A percentile compares a stretch with the other conserved stretches of the same genome.
Evolutionary conservation across 2,888 invertebrate species (phyloP).

Genomic region (Druceiella hillmani): DNA sequence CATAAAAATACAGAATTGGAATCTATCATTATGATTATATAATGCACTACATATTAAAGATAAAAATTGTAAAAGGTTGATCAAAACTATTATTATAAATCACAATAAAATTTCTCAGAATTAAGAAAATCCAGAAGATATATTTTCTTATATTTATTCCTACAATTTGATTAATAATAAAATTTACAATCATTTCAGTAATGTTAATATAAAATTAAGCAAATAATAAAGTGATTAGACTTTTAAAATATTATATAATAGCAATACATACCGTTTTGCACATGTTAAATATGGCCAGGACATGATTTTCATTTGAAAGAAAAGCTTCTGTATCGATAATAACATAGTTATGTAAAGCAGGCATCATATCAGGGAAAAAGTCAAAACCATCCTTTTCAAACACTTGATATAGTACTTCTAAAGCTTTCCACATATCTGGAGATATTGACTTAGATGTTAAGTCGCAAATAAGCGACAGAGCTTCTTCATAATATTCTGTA

Average conservation of each 20-base stretch:
- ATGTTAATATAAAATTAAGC: no score
- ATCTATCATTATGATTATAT: no score
- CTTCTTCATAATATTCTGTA: slow-evolving; percentile 95
- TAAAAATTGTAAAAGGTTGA: no score
- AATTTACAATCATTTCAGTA: no score
- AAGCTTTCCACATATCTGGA: slow-evolving; percentile 93
- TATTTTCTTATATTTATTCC: no score
- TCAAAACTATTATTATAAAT: no score
- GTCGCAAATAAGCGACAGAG: slow-evolving; percentile 86
- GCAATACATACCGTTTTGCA: slow-evolving; percentile 82
- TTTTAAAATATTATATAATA: no score
- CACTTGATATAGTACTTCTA: slow-evolving; percentile 80
- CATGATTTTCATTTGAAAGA: slow-evolving; percentile 81
- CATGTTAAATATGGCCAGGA: slow-evolving; percentile 92
- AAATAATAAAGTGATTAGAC: slow-evolving; percentile 1
- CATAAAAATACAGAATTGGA: no score
- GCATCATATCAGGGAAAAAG: slow-evolving; percentile 98
- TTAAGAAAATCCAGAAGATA: no score
- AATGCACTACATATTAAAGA: no score
- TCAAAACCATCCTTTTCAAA: slow-evolving; percentile 94
- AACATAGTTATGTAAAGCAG: slow-evolving; percentile 95
- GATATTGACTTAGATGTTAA: slow-evolving; percentile 86
- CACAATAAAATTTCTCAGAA: no score
- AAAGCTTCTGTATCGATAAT: slow-evolving; percentile 94
- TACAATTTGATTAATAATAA: no score